These are phyloP conservation scores for Lampris megalopsis DNA, from an alignment of 2,113 vertebrate genomes.

Conservation along the genomic window DNA sequence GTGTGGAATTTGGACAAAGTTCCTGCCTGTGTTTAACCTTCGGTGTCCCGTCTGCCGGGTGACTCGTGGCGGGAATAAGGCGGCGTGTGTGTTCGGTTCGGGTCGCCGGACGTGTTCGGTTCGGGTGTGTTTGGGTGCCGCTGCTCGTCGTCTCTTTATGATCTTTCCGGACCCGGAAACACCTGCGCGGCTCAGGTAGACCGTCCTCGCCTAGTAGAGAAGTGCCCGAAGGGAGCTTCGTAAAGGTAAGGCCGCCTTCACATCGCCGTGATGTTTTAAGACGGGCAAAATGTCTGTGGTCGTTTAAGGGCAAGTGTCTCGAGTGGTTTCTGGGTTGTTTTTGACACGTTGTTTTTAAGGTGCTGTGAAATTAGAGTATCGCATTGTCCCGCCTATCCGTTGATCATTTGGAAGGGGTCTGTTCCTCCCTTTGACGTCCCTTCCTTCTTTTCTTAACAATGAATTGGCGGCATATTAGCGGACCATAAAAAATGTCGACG, in stretches of 20 bases:
- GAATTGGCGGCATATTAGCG: neutral
- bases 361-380: no score
- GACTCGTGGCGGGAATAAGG: no score
- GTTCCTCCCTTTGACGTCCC: constrained; percentile 4
- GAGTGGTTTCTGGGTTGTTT: no score
- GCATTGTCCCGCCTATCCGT: neutral
- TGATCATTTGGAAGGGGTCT: neutral
- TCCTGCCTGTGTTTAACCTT: constrained; percentile 38
- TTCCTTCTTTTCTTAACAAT: constrained; percentile 23
- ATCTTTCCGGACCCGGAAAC: constrained; percentile 65
- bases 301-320: neutral
- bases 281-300: neutral
- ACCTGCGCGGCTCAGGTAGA: constrained; percentile 80
- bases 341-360: no score
- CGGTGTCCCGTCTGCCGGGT: constrained; percentile 1
- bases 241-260: constrained; percentile 67
- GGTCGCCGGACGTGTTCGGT: neutral
- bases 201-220: constrained; percentile 64
- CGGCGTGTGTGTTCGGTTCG: no score
- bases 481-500: neutral
- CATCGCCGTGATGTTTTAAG: constrained; percentile 21
- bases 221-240: constrained; percentile 54
- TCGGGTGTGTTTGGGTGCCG: constrained; percentile 1
- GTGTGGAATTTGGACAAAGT: constrained; percentile 64
- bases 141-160: neutral